Evolutionary conservation across 35 echinoderm and acorn worm species (phyloP).

Genomic region (Diadema setosum): DNA sequence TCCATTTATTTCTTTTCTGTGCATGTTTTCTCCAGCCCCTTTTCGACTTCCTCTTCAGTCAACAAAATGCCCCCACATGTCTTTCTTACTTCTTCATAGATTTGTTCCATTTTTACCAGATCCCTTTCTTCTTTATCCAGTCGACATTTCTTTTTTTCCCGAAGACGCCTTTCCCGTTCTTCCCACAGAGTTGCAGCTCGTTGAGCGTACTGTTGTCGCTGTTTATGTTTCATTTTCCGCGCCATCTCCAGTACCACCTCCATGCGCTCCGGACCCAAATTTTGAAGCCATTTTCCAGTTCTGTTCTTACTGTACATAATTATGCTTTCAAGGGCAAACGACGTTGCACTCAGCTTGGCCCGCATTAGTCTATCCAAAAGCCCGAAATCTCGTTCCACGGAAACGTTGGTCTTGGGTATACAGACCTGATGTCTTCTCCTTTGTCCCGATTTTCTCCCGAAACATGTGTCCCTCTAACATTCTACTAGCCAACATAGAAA

Average conservation of each 20-base stretch:
- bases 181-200: background rate
- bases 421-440: background rate
- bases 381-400: background rate
- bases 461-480: background rate
- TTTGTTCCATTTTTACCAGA: background rate
- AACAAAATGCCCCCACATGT: background rate
- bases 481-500: background rate
- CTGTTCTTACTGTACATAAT: background rate
- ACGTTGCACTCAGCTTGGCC: background rate
- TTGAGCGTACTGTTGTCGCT: background rate
- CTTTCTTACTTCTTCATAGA: background rate
- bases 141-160: background rate
- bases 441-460: background rate
- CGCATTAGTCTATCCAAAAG: background rate
- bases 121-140: background rate
- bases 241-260: background rate
- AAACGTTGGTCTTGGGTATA: background rate
- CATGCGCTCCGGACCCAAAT: background rate
- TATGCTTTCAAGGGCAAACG: background rate
- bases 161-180: too few relatives aligned
- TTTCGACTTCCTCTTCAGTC: background rate
- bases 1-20: too few relatives aligned
- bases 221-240: background rate
- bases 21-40: background rate
- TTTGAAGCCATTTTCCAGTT: background rate